Evolutionary conservation across 2,113 vertebrate genomes (phyloP).

Genomic region (Himantopus leucocephalus): DNA sequence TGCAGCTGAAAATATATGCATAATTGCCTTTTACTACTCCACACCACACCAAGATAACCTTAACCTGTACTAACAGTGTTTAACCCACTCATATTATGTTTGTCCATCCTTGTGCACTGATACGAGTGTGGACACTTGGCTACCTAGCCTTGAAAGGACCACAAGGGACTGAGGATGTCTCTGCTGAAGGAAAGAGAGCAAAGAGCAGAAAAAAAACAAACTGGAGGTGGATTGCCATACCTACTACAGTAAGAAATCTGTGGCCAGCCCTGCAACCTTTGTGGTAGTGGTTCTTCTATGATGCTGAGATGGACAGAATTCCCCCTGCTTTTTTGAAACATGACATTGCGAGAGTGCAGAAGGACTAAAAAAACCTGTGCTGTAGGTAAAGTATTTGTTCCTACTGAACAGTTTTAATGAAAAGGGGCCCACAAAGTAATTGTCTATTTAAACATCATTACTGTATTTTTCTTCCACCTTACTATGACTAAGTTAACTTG

Average conservation of each 20-base stretch:
- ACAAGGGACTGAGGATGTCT: neutral
- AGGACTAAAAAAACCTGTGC: neutral
- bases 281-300: neutral
- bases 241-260: neutral
- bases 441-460: neutral
- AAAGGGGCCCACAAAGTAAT: neutral
- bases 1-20: neutral
- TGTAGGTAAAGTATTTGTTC: neutral
- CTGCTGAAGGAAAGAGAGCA: neutral
- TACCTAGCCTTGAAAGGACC: neutral
- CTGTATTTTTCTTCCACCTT: neutral
- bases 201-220: neutral
- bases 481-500: neutral
- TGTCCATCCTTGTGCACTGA: neutral
- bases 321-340: neutral
- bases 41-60: neutral
- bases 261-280: neutral
- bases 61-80: neutral
- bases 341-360: neutral
- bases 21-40: neutral
- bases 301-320: neutral
- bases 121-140: no score
- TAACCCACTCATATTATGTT: neutral
- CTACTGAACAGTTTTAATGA: neutral
- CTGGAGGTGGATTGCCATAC: neutral